Evolutionary conservation across 2,797 vertebrate species (phyloP).

Genomic region (Notolabrus celidotus): DNA sequence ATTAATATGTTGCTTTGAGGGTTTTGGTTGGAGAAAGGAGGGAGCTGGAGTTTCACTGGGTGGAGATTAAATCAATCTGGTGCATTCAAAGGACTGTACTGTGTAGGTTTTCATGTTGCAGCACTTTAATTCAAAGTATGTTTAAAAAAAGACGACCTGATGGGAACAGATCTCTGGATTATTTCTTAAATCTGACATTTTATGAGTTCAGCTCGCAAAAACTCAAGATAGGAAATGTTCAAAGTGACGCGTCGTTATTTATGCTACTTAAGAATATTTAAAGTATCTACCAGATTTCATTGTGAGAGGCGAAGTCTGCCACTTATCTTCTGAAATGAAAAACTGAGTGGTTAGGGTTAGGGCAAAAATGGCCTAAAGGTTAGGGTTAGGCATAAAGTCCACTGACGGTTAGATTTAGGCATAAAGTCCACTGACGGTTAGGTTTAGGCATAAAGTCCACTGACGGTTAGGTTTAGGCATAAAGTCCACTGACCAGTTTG

Average conservation of each 20-base stretch:
- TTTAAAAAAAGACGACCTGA: not conserved
- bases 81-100: conserved; percentile 25
- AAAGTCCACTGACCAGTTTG: too few relatives aligned
- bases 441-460: too few relatives aligned
- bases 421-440: too few relatives aligned
- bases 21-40: conserved; percentile 6
- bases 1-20: conserved; percentile 2
- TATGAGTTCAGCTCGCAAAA: conserved; percentile 2
- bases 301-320: not conserved
- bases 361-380: too few relatives aligned
- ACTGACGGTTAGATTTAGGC: too few relatives aligned
- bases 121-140: not conserved
- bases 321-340: not conserved
- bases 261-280: too few relatives aligned
- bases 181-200: too few relatives aligned
- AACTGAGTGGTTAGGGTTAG: too few relatives aligned
- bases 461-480: too few relatives aligned
- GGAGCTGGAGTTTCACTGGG: conserved; percentile 5
- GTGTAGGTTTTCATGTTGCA: conserved; percentile 16
- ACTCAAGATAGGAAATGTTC: too few relatives aligned
- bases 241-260: too few relatives aligned
- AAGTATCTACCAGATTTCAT: not conserved
- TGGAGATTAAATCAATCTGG: not conserved
- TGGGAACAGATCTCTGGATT: not conserved
- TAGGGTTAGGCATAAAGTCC: too few relatives aligned